These are phyloP conservation scores for Caenorhabditis auriculariae DNA, from an alignment of 2,888 invertebrate genomes.

Conservation along the genomic window DNA sequence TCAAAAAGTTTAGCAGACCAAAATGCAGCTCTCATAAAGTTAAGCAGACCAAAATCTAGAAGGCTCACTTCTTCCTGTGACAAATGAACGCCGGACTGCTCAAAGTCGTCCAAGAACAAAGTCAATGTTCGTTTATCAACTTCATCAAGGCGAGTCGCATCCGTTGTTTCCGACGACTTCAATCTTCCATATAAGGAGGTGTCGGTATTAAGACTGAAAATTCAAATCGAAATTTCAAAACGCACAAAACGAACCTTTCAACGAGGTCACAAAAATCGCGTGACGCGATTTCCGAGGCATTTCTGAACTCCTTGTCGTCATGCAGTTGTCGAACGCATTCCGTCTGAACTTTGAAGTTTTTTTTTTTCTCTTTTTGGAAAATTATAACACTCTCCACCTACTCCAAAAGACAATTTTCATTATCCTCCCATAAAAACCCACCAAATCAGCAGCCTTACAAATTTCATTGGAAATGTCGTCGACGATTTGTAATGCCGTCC, in stretches of 20 bases:
- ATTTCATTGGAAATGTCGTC: conserved; percentile 91
- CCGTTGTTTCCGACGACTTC: conserved; percentile 74
- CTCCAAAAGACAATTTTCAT: neutral
- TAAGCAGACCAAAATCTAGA: no score
- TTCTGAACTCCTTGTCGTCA: conserved; percentile 74
- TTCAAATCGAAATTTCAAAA: neutral
- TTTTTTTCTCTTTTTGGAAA: conserved; percentile 2
- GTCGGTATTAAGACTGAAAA: conserved; percentile 79
- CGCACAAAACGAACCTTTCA: conserved; percentile 70
- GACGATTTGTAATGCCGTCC: conserved; percentile 77
- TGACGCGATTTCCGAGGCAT: conserved; percentile 87
- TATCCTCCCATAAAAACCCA: conserved; percentile 36
- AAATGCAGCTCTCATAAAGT: no score
- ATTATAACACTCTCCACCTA: neutral
- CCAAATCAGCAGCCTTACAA: conserved; percentile 91
- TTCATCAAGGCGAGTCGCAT: conserved; percentile 65
- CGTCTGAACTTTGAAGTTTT: conserved; percentile 67
- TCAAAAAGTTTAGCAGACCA: no score
- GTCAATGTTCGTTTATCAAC: conserved; percentile 83
- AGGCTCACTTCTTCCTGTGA: conserved; percentile 74
- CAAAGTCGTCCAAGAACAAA: conserved; percentile 92
- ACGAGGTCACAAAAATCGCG: conserved; percentile 85
- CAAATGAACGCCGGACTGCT: conserved; percentile 94
- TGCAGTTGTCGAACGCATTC: conserved; percentile 94
- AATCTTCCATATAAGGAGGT: conserved; percentile 79